Base-by-base conservation (phyloP, 2,888 invertebrate species). In the Laothoe populi region DNA sequence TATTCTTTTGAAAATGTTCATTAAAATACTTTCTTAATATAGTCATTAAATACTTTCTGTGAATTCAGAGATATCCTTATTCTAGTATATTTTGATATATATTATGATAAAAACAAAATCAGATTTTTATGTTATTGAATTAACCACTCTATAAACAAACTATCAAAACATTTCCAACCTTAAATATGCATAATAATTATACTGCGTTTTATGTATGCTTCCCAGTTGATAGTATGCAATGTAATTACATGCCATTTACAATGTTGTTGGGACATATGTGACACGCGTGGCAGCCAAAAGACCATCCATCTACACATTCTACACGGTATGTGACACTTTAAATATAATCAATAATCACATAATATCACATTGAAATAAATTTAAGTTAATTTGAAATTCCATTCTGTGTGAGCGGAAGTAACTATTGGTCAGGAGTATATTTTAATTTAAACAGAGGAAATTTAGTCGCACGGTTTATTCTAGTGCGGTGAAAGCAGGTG, bases 391-490 rank as follows among this genome's bases (percentile, higher is more conserved):
- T 78, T 73, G 64, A 68, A 79, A 75, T 73, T 74, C 70, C 73
- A 72, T 75, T 76, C 70, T 64, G 69, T 70, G 67, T 65, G 31
- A 63, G 63, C 66, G 75, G 73, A 81, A 71, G 73, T 75, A 75
- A 75, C 78, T 83, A 83, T 84, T 83, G 84, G 84, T 79, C 78
- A 79, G 77, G 71, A 77, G 77, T 83, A 80, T 82, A 81, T 83
- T 86, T 86, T 86, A 86, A 86, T 84, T 86, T 84, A 83, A 83
- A 78, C 79, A 74, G 76, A 82, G 84, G 78, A 84, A 82, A 84
- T 87, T 86, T 84, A 80, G 83, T 82, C 77, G 69, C 74, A 69
- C 79, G 79, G 84, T 86, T 83, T 85, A 87, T 87, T 83, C 79
- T 78, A 81, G 74, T 84, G 86, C 72, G 84, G 85, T 78, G 75